A percentile compares a stretch with the other conserved stretches of the same genome.
Evolutionary conservation across 2,888 invertebrate genomes (phyloP).

Genomic region (Yponomeuta evonymella): DNA sequence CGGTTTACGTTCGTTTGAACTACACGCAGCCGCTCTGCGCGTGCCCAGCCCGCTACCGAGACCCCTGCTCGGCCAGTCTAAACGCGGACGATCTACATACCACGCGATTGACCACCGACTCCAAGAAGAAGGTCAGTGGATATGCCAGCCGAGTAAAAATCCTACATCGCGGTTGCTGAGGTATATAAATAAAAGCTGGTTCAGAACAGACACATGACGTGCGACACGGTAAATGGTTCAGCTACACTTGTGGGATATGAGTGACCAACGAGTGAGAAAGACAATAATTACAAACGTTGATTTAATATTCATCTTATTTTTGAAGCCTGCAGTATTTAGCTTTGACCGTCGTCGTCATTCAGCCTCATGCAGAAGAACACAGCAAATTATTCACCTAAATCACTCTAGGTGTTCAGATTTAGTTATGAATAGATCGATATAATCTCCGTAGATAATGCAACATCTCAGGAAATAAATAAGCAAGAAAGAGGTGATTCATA

Average conservation of each 20-base stretch:
- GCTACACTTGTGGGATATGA: background rate
- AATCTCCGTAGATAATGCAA: no score
- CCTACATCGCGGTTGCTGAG: background rate
- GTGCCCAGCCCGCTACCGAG: constrained; percentile 90
- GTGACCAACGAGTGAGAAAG: no score
- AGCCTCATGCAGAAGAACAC: no score
- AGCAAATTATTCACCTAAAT: no score
- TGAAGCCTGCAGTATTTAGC: no score
- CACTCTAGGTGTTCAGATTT: no score
- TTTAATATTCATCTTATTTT: no score
- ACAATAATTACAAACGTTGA: no score
- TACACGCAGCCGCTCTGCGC: constrained; percentile 95
- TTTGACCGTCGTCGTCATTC: no score
- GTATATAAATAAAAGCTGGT: background rate
- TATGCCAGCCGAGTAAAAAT: constrained; percentile 33
- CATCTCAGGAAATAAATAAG: no score
- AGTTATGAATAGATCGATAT: no score
- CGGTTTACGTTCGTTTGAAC: constrained; percentile 93
- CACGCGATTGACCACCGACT: constrained; percentile 90
- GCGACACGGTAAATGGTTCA: background rate
- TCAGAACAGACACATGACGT: background rate
- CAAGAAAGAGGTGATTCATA: no score
- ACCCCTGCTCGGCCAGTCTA: constrained; percentile 93
- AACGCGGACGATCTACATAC: constrained; percentile 95
- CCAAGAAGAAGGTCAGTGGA: constrained; percentile 81